A percentile compares a stretch with the other conserved stretches of the same genome.
These are phyloP conservation scores for Adela reaumurella DNA, from an alignment of 2,888 invertebrate species.

Conservation along the genomic window DNA sequence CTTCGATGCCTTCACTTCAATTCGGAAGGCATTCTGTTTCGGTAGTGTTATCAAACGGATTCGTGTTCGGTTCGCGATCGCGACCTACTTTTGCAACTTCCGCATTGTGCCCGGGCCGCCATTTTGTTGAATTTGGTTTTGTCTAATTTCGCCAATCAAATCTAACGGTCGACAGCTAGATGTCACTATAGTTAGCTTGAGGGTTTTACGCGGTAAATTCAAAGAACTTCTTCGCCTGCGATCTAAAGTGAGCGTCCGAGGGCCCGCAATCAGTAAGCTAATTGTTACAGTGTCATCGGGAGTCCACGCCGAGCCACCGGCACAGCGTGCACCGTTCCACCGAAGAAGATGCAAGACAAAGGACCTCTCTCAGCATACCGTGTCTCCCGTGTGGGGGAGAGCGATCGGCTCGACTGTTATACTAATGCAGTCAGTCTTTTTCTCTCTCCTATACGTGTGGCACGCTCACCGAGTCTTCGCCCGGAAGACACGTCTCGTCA, in stretches of 20 bases:
- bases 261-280: conserved; percentile 3
- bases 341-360: too few species aligned
- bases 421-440: conserved; percentile 68
- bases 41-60: not conserved
- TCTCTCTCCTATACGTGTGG: conserved; percentile 71
- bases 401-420: conserved; percentile 62
- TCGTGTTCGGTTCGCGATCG: conserved; percentile 35
- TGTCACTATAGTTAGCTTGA: too few species aligned
- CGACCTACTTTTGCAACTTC: conserved; percentile 48
- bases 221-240: too few species aligned
- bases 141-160: not conserved
- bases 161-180: not conserved
- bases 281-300: conserved; percentile 11
- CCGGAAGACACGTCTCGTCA: too few species aligned
- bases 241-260: too few species aligned
- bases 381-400: conserved; percentile 61
- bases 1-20: too few species aligned
- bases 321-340: conserved; percentile 11
- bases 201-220: too few species aligned
- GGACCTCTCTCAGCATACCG: too few species aligned
- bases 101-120: conserved; percentile 35
- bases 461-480: conserved; percentile 32
- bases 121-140: conserved; percentile 24
- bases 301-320: too few species aligned
- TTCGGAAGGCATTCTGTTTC: not conserved